Base-by-base conservation (phyloP, 2,888 invertebrate genomes). In the Nomada fabriciana region DNA sequence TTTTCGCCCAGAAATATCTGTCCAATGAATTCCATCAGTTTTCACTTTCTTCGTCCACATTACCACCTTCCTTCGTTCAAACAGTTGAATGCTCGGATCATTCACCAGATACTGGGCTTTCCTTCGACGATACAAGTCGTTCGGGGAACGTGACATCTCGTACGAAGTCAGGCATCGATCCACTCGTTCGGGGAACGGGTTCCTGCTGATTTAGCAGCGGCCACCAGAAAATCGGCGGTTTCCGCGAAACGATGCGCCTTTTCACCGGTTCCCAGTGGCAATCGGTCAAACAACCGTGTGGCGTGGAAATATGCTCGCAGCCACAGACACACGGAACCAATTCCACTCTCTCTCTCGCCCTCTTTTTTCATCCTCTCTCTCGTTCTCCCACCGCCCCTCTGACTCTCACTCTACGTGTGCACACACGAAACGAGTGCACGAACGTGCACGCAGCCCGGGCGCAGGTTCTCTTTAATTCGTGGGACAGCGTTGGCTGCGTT, bases 391-490 rank as follows among this genome's bases (percentile, higher is more conserved):
- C n/a, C 11, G 4, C 18, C 10, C 4, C 18, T 13, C 36, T 3
- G 18, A 18, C 63, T 23, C 13, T 20, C n/a, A n/a, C 15, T 18
- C 47, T 25, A 15, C 47, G 25, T 13, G 53, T 50, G 52, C 29
- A 47, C 18, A 52, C 50, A 29, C 73, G 59, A 50, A 59, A 59
- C 72, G 57, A 65, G 64, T 64, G 72, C 43, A 67, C 78, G 50
- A 23, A 36, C 63, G 63, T 80, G 73, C 50, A 67, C 69, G 64
- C 20, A 59, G 70, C 77, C 70, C 74, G 85, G 59, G 74, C 71
- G 82, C 74, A 69, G 84, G 76, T 76, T 76, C 87, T 87, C 87
- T 88, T 88, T 88, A 88, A 88, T 87, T 81, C 88, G 70, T 68
- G 84, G 69, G 53, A 52, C 63, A 52, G 53, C 74, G 84, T 60